Percentiles rank a stretch among this genome's conserved stretches.
Conservation (phyloP, 2,888 invertebrate species). For the Baccha elongata region DNA sequence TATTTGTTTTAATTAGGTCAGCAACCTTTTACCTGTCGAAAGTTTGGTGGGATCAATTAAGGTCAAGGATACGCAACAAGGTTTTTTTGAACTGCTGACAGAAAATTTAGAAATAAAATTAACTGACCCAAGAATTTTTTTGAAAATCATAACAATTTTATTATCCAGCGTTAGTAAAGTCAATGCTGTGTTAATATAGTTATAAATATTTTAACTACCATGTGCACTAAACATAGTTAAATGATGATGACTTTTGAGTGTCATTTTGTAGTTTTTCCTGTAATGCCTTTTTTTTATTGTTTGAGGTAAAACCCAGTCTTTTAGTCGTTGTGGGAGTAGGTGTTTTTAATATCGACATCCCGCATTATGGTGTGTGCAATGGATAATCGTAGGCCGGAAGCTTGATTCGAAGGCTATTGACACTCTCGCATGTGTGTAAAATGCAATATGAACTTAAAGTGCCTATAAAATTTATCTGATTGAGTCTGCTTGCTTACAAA, state of each 20-base stretch:
- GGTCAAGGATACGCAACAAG: constrained; percentile 34
- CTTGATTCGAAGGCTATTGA: constrained; percentile 38
- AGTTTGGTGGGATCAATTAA: constrained; percentile 19
- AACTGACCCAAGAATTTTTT: background rate
- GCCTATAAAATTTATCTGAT: constrained; percentile 33
- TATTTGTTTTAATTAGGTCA: constrained; percentile 29
- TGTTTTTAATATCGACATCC: background rate
- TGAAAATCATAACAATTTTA: background rate
- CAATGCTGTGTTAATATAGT: background rate
- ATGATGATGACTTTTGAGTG: constrained; percentile 6
- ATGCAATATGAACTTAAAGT: constrained; percentile 27
- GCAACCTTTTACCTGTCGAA: constrained; percentile 34
- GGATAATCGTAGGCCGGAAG: constrained; percentile 42
- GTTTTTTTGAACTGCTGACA: background rate
- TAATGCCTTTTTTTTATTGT: background rate
- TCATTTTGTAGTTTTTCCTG: background rate
- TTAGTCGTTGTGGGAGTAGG: background rate
- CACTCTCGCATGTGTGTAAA: constrained; percentile 21
- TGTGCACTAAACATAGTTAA: background rate
- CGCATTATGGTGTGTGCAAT: background rate
- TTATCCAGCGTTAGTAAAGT: background rate
- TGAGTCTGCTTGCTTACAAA: background rate
- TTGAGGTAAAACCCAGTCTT: background rate
- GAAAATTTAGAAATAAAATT: background rate
- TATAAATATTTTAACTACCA: too few species aligned